phyloP scores from a whole-genome alignment of 2,113 vertebrate species.

The Scortum barcoo region DNA sequence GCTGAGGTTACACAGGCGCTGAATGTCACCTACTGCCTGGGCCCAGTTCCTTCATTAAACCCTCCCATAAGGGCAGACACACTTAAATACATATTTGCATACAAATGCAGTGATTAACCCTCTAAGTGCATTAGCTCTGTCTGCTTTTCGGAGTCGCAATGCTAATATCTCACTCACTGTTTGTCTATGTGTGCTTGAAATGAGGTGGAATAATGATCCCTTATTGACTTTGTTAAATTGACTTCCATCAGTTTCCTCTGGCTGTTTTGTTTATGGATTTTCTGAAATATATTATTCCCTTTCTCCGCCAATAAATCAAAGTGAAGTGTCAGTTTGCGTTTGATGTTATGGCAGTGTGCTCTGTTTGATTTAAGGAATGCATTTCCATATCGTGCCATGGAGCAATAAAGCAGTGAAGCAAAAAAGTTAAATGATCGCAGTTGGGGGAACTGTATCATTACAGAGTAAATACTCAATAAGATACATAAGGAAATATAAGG shows the following conservation, averaged over 20 bases:
- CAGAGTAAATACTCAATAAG: slow-evolving; percentile 21
- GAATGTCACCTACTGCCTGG: slow-evolving; percentile 78
- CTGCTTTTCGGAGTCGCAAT: slow-evolving; percentile 22
- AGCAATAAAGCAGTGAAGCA: slow-evolving; percentile 41
- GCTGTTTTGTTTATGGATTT: slow-evolving; percentile 60
- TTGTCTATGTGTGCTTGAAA: slow-evolving; percentile 64
- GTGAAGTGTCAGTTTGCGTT: slow-evolving; percentile 23
- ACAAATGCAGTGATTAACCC: slow-evolving; percentile 81
- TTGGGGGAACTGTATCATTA: slow-evolving; percentile 1
- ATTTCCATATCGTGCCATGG: slow-evolving; percentile 40
- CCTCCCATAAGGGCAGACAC: slow-evolving; percentile 75
- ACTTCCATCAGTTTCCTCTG: slow-evolving; percentile 45
- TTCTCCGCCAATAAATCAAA: slow-evolving; percentile 50
- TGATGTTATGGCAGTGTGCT: slow-evolving; percentile 38
- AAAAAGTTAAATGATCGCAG: slow-evolving; percentile 43
- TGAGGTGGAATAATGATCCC: slow-evolving; percentile 67
- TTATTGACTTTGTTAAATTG: slow-evolving; percentile 71
- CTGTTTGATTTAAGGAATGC: slow-evolving; percentile 54
- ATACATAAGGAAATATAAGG: slow-evolving; percentile 10
- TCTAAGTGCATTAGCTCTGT: slow-evolving; percentile 74
- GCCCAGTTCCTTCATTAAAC: slow-evolving; percentile 76
- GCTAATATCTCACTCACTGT: slow-evolving; percentile 51
- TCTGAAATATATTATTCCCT: slow-evolving; percentile 30
- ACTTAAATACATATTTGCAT: slow-evolving; percentile 84
- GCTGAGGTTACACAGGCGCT: slow-evolving; percentile 69